These are phyloP conservation scores for Callorhinus ursinus DNA, from an alignment of 2,113 vertebrate species.

Conservation along the genomic window DNA sequence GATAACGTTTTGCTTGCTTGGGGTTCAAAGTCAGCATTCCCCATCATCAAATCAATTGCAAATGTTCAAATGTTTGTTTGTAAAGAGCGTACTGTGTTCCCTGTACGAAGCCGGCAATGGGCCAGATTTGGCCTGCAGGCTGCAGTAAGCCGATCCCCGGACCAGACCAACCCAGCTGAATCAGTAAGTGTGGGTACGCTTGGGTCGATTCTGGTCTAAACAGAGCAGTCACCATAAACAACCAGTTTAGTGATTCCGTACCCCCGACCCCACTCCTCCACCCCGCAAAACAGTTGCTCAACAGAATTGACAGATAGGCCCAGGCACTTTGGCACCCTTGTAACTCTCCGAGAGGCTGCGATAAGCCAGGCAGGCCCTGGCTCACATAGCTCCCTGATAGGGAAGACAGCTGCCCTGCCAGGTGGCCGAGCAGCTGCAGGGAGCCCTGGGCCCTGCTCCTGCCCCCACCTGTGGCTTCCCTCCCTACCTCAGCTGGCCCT, in stretches of 20 bases:
- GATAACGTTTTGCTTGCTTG: neutral
- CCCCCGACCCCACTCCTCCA: neutral
- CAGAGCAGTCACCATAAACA: neutral
- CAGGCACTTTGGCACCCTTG: constrained; percentile 42
- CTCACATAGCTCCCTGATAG: constrained; percentile 33
- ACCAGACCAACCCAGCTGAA: neutral
- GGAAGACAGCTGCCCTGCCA: constrained; percentile 75
- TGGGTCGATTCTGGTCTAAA: neutral
- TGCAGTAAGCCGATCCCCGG: neutral
- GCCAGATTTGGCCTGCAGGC: neutral
- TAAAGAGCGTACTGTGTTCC: neutral
- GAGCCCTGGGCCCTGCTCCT: constrained; percentile 8
- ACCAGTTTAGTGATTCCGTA: neutral
- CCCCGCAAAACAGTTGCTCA: constrained; percentile 64
- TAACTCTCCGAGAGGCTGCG: neutral
- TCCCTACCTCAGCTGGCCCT: constrained; percentile 31
- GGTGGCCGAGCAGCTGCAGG: constrained; percentile 76
- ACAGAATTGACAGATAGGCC: constrained; percentile 55
- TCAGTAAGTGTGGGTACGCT: neutral
- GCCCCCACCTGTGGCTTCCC: constrained; percentile 68
- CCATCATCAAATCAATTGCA: neutral
- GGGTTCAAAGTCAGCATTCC: neutral
- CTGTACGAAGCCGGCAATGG: neutral
- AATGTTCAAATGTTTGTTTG: neutral
- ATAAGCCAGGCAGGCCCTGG: constrained; percentile 48